These are phyloP conservation scores for Amaurobius ferox DNA, from an alignment of 2,888 invertebrate species.

Conservation along the genomic window DNA sequence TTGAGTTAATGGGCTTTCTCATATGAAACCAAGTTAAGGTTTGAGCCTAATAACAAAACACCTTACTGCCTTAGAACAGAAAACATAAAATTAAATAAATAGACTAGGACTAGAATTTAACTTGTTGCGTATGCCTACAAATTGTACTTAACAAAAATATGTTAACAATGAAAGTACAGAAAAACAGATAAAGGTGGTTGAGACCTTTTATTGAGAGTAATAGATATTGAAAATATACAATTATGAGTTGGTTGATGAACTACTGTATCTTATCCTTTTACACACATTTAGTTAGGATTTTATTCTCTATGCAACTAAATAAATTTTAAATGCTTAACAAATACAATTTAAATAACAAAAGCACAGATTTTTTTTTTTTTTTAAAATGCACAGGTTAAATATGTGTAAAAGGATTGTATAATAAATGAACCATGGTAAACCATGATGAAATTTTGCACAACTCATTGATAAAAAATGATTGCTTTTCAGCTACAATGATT, in stretches of 20 bases:
- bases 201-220: constrained; percentile 1
- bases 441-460: not conserved
- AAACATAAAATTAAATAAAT: not conserved
- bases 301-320: no score
- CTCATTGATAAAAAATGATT: constrained; percentile 2
- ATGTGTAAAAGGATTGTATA: not conserved
- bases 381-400: not conserved
- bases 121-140: constrained; percentile 13
- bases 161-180: not conserved
- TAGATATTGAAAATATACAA: not conserved
- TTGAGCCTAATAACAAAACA: constrained; percentile 5
- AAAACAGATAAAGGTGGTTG: not conserved
- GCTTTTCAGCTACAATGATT: constrained; percentile 1
- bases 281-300: not conserved
- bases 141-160: constrained; percentile 3
- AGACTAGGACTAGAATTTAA: constrained; percentile 11
- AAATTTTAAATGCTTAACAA: no score
- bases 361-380: no score
- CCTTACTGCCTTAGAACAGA: not conserved
- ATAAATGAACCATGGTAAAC: not conserved
- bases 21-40: not conserved
- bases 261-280: not conserved
- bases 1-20: not conserved
- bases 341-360: no score
- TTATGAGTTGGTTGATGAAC: not conserved